A percentile compares a stretch with the other conserved stretches of the same genome.
Evolutionary conservation across 2,113 vertebrate genomes (phyloP).

Genomic region (Coreoperca whiteheadi): DNA sequence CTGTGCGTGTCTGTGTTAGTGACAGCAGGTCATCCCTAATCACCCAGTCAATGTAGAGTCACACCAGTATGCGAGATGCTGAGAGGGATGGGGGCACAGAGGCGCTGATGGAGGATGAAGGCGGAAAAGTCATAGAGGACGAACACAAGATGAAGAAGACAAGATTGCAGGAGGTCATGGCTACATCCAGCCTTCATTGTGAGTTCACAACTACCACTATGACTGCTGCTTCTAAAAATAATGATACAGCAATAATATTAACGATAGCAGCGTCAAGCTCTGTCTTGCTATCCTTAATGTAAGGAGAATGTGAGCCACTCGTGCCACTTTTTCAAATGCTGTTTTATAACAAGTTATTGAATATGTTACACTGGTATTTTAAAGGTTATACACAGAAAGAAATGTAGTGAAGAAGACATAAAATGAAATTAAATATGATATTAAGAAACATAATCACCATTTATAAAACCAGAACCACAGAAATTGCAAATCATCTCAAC

Average conservation of each 20-base stretch:
- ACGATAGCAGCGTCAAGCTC: not conserved
- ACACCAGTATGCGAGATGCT: slow-evolving; percentile 42
- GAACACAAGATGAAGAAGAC: slow-evolving; percentile 28
- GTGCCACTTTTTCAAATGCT: not conserved
- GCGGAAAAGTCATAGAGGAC: slow-evolving; percentile 53
- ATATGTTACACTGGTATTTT: not conserved
- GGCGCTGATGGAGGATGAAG: slow-evolving; percentile 34
- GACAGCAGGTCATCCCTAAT: slow-evolving; percentile 78
- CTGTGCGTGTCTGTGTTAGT: slow-evolving; percentile 61
- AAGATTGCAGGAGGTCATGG: slow-evolving; percentile 24
- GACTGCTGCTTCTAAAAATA: slow-evolving; percentile 45
- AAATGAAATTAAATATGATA: not conserved
- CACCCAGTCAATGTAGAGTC: slow-evolving; percentile 70
- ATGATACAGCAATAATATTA: slow-evolving; percentile 25
- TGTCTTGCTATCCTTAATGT: not conserved
- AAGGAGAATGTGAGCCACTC: not conserved
- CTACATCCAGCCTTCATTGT: slow-evolving; percentile 23
- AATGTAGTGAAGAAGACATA: not conserved
- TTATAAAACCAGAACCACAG: slow-evolving; percentile 4
- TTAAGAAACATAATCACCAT: not conserved
- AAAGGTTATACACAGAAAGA: slow-evolving; percentile 10
- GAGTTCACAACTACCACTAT: slow-evolving; percentile 7
- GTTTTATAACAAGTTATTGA: slow-evolving; percentile 3
- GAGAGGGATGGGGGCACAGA: slow-evolving; percentile 48
- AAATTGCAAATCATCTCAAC: slow-evolving; percentile 17